Evolutionary conservation across 2,113 vertebrate species (phyloP).

Genomic region (Microtus richardsoni): DNA sequence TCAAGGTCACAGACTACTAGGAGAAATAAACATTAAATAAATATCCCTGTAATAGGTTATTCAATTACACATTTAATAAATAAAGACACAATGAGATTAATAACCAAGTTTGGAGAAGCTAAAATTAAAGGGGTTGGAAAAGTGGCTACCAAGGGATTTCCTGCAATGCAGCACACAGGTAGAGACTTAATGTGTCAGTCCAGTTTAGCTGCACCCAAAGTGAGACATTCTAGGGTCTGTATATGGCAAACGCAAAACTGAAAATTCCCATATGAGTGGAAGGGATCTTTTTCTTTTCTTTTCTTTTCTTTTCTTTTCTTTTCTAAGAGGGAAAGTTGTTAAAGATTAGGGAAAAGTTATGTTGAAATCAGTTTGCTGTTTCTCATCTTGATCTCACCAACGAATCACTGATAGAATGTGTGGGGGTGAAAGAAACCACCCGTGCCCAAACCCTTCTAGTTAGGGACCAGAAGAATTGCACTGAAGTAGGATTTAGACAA

Average conservation of each 20-base stretch:
- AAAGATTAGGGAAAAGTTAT: neutral
- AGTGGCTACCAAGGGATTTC: neutral
- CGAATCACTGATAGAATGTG: neutral
- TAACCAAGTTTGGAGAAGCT: neutral
- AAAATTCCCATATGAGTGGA: neutral
- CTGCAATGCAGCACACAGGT: neutral
- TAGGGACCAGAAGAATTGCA: neutral
- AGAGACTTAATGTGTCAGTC: neutral
- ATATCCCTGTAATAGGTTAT: neutral
- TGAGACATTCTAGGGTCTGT: neutral
- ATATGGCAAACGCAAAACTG: neutral
- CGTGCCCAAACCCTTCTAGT: rapidly evolving
- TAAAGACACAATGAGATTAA: neutral
- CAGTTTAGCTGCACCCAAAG: neutral
- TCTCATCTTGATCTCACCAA: neutral
- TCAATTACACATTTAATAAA: neutral
- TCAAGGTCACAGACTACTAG: neutral
- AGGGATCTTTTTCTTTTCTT: neutral
- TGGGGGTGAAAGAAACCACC: neutral
- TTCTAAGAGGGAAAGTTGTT: neutral
- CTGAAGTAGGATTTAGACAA: neutral
- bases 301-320: too few species aligned
- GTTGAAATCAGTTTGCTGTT: neutral
- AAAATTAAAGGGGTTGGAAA: neutral
- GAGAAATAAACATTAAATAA: neutral